Conservation (phyloP, 1,140 invertebrate genomes). For the Catajapyx aquilonaris region DNA sequence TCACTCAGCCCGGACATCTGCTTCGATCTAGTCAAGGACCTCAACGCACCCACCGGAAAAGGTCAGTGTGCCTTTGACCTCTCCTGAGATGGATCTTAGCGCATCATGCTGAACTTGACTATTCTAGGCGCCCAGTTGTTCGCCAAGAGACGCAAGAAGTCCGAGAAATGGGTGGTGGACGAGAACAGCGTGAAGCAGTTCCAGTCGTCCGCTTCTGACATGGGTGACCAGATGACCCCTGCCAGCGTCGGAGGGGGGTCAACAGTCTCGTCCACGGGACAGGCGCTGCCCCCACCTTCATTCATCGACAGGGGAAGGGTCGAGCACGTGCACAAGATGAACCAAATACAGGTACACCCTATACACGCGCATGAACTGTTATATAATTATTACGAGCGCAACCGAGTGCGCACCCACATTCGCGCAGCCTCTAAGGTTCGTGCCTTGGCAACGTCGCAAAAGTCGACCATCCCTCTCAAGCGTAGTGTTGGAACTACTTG, state of each 20-base stretch:
- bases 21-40: constrained; percentile 47
- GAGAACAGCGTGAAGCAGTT: constrained; percentile 31
- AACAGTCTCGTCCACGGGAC: constrained; percentile 12
- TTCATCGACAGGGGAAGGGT: constrained; percentile 23
- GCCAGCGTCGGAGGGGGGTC: constrained; percentile 17
- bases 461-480: neutral
- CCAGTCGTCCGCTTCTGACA: neutral
- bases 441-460: no score
- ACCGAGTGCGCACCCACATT: no score
- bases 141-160: constrained; percentile 61
- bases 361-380: no score
- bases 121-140: constrained; percentile 57
- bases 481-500: no score
- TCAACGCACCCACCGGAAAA: constrained; percentile 54
- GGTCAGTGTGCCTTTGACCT: constrained; percentile 24
- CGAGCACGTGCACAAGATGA: constrained; percentile 27
- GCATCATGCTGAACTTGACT: neutral
- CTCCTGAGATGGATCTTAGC: neutral
- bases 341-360: constrained; percentile 29
- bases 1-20: constrained; percentile 40
- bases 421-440: no score
- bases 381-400: no score
- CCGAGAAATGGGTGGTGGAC: constrained; percentile 70
- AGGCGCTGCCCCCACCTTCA: constrained; percentile 11
- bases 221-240: constrained; percentile 1